Evolutionary conservation across 35 echinoderm and acorn worm genomes (phyloP).

Genomic region (Stichopus chloronotus): DNA sequence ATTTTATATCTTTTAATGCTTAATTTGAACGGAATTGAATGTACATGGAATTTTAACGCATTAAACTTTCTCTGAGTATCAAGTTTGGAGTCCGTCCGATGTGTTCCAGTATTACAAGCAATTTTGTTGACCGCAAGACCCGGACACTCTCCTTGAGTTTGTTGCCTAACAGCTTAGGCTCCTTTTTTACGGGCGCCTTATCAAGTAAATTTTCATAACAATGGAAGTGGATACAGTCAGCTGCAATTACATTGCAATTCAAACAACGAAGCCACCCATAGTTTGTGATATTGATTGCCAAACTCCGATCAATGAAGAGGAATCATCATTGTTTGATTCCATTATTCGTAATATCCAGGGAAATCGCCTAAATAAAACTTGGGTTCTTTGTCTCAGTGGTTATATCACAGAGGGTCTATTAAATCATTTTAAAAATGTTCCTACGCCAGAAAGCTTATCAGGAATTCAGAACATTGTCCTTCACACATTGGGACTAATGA

Average conservation of each 20-base stretch:
- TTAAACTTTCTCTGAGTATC: not conserved
- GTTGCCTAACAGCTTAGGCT: conserved; percentile 7
- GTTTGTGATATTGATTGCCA: conserved; percentile 19
- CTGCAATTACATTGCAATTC: conserved; percentile 20
- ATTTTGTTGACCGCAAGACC: not conserved
- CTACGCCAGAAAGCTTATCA: not conserved
- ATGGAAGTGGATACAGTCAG: conserved; percentile 11
- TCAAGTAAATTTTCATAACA: conserved; percentile 1
- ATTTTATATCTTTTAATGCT: conserved; percentile 2
- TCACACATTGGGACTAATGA: not conserved
- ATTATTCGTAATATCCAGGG: not conserved
- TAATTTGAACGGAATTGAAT: not conserved
- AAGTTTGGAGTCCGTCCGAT: conserved; percentile 8
- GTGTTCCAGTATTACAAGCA: not conserved
- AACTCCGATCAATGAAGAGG: not conserved
- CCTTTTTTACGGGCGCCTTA: not conserved
- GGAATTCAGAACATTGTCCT: not conserved
- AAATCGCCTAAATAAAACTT: conserved; percentile 13
- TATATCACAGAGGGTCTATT: not conserved
- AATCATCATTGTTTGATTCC: not conserved
- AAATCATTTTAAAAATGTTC: not conserved
- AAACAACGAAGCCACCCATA: not conserved
- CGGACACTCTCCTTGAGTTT: not conserved
- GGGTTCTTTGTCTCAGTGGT: not conserved
- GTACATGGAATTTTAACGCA: conserved; percentile 12